A percentile compares a stretch with the other conserved stretches of the same genome.
phyloP scores from a whole-genome alignment of 2,888 invertebrate species.

The Diarsia rubi region DNA sequence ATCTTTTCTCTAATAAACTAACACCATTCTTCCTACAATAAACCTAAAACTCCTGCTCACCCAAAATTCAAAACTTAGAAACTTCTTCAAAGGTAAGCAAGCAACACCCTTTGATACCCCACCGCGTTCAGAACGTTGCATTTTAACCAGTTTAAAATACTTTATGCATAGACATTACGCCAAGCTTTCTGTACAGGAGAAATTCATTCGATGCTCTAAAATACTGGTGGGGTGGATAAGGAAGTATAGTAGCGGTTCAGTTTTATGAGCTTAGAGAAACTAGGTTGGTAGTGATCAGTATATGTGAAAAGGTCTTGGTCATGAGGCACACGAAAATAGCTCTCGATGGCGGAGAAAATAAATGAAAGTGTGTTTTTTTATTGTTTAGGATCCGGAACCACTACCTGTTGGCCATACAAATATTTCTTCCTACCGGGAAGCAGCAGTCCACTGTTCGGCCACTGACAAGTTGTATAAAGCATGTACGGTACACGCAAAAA shows the following conservation, averaged over 20 bases:
- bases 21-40: background rate
- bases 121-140: slow-evolving; percentile 82
- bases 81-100: slow-evolving; percentile 79
- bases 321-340: no score
- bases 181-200: slow-evolving; percentile 77
- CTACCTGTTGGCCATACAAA: background rate
- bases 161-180: slow-evolving; percentile 90
- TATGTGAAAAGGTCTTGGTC: background rate
- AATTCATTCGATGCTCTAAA: slow-evolving; percentile 70
- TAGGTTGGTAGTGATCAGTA: background rate
- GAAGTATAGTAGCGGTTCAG: background rate
- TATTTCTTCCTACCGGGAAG: background rate
- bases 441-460: no score
- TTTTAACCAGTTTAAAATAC: slow-evolving; percentile 90
- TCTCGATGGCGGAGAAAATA: background rate
- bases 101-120: slow-evolving; percentile 78
- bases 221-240: slow-evolving; percentile 59
- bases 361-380: no score
- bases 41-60: background rate
- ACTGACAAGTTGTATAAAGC: no score
- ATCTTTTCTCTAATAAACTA: background rate
- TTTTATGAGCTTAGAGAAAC: background rate
- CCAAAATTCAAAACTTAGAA: slow-evolving; percentile 63
- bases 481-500: background rate
- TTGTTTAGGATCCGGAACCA: no score